Evolutionary conservation across 2,888 invertebrate genomes (phyloP).

Genomic region (Sarcophaga caerulescens): DNA sequence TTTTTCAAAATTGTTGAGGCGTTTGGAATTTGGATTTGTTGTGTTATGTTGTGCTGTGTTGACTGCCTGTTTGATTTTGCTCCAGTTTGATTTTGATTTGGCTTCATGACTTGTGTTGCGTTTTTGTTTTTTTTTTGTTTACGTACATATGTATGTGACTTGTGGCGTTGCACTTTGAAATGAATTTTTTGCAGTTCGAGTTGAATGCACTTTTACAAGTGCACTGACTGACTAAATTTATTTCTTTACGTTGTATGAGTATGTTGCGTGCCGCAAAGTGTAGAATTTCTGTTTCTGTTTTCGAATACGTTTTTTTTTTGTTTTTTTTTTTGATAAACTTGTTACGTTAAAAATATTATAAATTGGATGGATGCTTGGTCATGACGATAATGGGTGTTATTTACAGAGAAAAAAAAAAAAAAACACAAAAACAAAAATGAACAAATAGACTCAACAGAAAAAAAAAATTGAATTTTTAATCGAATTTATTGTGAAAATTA

Average conservation of each 20-base stretch:
- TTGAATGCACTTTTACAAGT: conserved; percentile 61
- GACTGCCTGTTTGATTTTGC: conserved; percentile 52
- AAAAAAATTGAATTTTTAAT: conserved; percentile 34
- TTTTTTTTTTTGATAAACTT: conserved; percentile 44
- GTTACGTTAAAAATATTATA: conserved; percentile 36
- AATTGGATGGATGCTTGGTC: conserved; percentile 40
- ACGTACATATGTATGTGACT: background rate
- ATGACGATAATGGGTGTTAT: conserved; percentile 55
- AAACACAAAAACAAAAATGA: background rate
- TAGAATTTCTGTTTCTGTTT: conserved; percentile 18
- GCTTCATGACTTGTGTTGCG: conserved; percentile 33
- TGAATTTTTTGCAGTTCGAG: conserved; percentile 32
- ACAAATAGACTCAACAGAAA: background rate
- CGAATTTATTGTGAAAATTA: conserved; percentile 53
- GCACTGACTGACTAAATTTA: background rate
- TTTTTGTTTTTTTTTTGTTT: background rate
- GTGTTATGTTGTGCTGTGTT: background rate
- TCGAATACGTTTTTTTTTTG: conserved; percentile 10
- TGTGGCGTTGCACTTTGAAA: background rate
- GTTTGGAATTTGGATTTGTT: background rate
- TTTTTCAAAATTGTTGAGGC: conserved; percentile 37
- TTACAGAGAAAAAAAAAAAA: conserved; percentile 1
- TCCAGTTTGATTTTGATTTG: conserved; percentile 44
- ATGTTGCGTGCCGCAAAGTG: conserved; percentile 54
- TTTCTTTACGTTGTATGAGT: conserved; percentile 3